phyloP scores from a whole-genome alignment of 2,113 vertebrate genomes.

The Philantomba maxwellii region DNA sequence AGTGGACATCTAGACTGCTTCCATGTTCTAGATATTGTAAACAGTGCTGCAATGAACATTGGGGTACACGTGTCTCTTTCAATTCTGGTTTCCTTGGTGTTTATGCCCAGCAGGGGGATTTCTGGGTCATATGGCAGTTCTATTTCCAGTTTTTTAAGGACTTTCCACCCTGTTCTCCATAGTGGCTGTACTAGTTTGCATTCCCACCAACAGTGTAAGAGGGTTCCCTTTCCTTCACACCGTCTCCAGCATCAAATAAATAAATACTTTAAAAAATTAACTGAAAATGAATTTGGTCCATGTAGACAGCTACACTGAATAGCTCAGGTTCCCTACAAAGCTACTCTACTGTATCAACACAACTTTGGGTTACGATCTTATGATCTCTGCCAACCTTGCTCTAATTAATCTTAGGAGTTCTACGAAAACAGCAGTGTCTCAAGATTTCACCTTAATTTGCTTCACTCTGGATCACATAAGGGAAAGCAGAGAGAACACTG shows the following conservation, averaged over 20 bases:
- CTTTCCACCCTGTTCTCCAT: background rate
- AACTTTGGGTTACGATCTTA: background rate
- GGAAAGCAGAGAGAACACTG: background rate
- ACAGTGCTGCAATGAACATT: background rate
- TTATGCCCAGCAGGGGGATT: background rate
- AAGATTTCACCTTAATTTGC: slow-evolving; percentile 22
- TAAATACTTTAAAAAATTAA: background rate
- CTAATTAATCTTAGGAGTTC: background rate
- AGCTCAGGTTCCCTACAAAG: background rate
- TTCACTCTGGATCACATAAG: background rate
- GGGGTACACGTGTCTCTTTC: background rate
- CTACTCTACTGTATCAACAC: background rate
- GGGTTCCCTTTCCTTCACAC: background rate
- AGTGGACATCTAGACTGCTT: background rate
- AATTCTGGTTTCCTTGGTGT: background rate
- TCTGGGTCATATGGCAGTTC: background rate
- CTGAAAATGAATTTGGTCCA: slow-evolving; percentile 27
- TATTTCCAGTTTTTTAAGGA: background rate
- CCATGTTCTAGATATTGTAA: background rate
- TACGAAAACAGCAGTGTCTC: background rate
- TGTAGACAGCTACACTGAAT: background rate
- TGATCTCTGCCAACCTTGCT: background rate
- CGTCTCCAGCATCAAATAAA: background rate
- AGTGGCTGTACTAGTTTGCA: background rate
- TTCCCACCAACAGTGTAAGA: background rate